Evolutionary conservation across 2,888 invertebrate species (phyloP).

Genomic region (Uropetala carovei): DNA sequence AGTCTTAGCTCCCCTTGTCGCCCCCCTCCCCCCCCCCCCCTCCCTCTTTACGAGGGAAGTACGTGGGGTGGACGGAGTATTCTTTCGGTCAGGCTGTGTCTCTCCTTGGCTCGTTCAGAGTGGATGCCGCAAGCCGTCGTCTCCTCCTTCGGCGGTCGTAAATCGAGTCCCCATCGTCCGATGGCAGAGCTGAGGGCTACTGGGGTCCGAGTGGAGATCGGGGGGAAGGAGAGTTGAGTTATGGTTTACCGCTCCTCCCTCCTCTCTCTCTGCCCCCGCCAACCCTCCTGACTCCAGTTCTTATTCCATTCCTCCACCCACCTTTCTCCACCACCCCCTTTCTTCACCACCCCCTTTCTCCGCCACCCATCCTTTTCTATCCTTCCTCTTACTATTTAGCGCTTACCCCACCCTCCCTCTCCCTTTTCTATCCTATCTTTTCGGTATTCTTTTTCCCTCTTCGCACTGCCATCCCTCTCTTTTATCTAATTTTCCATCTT

Average conservation of each 20-base stretch:
- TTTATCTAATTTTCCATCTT: background rate
- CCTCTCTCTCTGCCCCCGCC: too few species aligned
- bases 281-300: too few species aligned
- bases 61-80: background rate
- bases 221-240: background rate
- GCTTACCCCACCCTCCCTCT: too few species aligned
- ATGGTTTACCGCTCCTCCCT: background rate
- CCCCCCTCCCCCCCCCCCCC: background rate
- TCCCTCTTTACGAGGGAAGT: background rate
- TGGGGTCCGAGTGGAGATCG: background rate
- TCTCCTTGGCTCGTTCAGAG: background rate
- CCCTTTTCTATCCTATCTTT: too few species aligned
- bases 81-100: background rate
- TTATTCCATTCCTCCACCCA: too few species aligned
- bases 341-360: too few species aligned
- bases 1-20: too few species aligned
- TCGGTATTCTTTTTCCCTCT: too few species aligned
- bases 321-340: too few species aligned
- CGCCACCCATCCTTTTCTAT: too few species aligned
- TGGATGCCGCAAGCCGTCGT: background rate
- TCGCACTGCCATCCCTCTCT: too few species aligned
- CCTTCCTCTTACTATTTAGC: too few species aligned
- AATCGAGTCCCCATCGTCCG: slow-evolving; percentile 28
- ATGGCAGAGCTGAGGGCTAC: slow-evolving; percentile 10
- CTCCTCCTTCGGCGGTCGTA: background rate